Conservation (phyloP, 2,797 vertebrate species). For the Sciurus carolinensis region DNA sequence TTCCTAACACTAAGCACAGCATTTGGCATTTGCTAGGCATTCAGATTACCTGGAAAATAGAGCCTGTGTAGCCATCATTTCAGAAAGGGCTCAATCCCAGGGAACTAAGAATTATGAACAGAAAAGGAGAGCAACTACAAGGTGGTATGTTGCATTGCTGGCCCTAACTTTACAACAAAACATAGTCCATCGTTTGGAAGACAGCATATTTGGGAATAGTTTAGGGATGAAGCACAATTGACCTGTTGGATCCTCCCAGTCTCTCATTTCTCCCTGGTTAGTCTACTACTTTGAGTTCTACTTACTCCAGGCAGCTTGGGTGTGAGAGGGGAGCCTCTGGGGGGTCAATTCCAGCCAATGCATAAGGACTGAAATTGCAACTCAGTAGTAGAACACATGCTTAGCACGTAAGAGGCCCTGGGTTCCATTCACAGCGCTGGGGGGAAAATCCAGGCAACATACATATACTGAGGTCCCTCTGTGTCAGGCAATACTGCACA, state of each 20-base stretch:
- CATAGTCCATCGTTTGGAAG: not conserved
- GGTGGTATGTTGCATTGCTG: not conserved
- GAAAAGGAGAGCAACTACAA: not conserved
- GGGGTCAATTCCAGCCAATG: not conserved
- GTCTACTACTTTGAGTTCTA: not conserved
- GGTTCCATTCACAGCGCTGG: not conserved
- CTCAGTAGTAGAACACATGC: not conserved
- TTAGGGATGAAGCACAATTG: not conserved
- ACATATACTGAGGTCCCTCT: not conserved
- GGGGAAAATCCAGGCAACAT: not conserved
- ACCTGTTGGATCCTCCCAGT: not conserved
- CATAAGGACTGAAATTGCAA: not conserved
- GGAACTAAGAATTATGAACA: not conserved
- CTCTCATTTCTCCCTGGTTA: not conserved
- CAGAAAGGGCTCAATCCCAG: not conserved
- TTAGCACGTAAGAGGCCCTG: not conserved
- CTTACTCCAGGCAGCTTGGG: not conserved
- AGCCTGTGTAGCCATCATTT: not conserved
- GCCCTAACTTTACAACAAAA: not conserved
- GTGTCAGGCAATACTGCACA: not conserved
- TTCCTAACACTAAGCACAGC: not conserved
- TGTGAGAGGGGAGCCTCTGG: not conserved
- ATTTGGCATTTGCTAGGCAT: not conserved
- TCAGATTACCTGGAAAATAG: conserved; percentile 20
- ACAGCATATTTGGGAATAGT: not conserved